Evolutionary conservation across 2,888 invertebrate species (phyloP), one percentile per base, ranked within the genome.

Genomic region (Caenorhabditis zanzibari): DNA sequence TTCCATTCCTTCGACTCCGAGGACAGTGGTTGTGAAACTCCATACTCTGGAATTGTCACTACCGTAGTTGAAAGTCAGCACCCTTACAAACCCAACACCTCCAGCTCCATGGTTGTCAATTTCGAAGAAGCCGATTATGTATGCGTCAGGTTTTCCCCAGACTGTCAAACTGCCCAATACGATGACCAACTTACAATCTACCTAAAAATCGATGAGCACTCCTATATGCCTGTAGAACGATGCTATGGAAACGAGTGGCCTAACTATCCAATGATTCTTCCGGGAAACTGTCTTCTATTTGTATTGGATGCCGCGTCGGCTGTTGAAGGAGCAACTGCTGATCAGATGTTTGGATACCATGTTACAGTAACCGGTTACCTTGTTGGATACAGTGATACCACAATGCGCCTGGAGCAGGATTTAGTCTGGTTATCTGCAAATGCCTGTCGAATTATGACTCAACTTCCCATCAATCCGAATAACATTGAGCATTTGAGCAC

Each of bases 51-150:
- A 58, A 80, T 72, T 10, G 61, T 81, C 16, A 88, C 88, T 19
- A 82, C 86, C 14, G 75, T 90, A 26, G 87, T 90, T 10, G 98
- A 98, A 93, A 97, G 97, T 92, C 97, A 97, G 52, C 98, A 98
- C 94, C 98, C 98, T 0, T 98, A 98, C 93, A 96, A 96, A 93
- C 95, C 96, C 52, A 93, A 93, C 28, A 91, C 92, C 24, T 92
- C 93, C 4, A 83, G 84, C 19, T 88, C 89, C 0, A 63, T 80
- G 41, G 86, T 97, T 10, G 94, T 95, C 52, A 98, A 98, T 93
- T 97, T 97, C 0, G 94, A 95, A 2, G 94, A 94, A 86, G 96
- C 98, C 0, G 95, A 96, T 86, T 97, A 97, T 96, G 94, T 98
- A 92, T 96, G 96, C 16, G 93, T 98, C 6, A 97, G 98, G 93